These are phyloP conservation scores for Arremon aurantiirostris DNA, from an alignment of 2,797 vertebrate species.

Conservation along the genomic window DNA sequence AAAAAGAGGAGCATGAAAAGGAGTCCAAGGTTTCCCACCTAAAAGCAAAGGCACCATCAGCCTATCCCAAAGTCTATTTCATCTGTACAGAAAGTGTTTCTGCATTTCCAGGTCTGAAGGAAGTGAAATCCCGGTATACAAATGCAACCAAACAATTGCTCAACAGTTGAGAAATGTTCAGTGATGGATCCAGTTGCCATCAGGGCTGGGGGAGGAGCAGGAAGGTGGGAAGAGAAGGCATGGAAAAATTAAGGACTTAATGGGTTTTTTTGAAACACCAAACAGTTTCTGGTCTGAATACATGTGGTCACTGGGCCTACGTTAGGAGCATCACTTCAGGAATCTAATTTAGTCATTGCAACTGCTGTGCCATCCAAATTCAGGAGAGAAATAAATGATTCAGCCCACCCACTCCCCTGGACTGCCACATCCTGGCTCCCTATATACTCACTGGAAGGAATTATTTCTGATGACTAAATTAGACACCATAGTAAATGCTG, in stretches of 20 bases:
- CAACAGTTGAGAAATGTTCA: not conserved
- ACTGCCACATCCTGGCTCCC: slow-evolving; percentile 5
- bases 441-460: not conserved
- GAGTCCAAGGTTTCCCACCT: slow-evolving; percentile 98
- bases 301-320: not conserved
- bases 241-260: not conserved
- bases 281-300: not conserved
- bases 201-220: not conserved
- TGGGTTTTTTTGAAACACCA: not conserved
- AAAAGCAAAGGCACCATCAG: slow-evolving; percentile 41
- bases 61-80: not conserved
- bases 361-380: slow-evolving; percentile 11
- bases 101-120: not conserved
- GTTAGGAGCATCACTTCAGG: not conserved
- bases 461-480: slow-evolving; percentile 35
- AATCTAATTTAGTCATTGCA: not conserved
- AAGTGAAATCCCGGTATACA: not conserved
- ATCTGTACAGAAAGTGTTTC: not conserved
- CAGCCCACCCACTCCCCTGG: not conserved
- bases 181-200: not conserved
- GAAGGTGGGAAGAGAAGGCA: not conserved
- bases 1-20: slow-evolving; percentile 99
- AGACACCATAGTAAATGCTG: not conserved
- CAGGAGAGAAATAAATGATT: slow-evolving; percentile 19
- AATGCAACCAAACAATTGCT: not conserved